Base-by-base conservation (phyloP, 2,113 vertebrate species). In the Chloropsis cyanopogon region DNA sequence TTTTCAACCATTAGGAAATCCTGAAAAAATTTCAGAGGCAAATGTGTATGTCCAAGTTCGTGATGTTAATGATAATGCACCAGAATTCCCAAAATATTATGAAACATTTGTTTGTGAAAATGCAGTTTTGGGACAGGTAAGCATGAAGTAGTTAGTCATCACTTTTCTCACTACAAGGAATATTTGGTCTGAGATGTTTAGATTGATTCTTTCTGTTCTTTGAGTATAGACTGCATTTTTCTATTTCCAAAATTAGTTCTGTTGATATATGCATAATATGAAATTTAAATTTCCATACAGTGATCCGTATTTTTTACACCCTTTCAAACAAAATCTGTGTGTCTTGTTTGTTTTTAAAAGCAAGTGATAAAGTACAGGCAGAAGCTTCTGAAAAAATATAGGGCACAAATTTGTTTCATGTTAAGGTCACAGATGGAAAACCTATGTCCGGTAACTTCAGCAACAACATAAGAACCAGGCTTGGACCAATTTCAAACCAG, bases 61-160 rank as follows among this genome's bases (percentile, higher is more conserved):
- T 10, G 97, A 99, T 95, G 94, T 99, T 88, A 99, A 99, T 90
- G 99, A 99, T 86, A 98, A 99, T 59, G 97, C 98, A 75, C 99
- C 99, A 37, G 98, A 98, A 96, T 98, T 99, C 11, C 95, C 98
- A 23, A 97, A 97, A 90, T 93, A 97, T 78, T 99, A 99, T 95
- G 98, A 98, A 96, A 98, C 98, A n/a, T 99, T 98, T 76, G 98
- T 99, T 86, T 99, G 99, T 96, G 99, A 99, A 98, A 98, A 98
- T 81, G 97, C 98, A 42, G 97, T 96, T 82, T 92, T 98, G 65
- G 98, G 98, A 57, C 97, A 99, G 98, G 99, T 99, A 97, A 96
- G 97, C 57, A 77, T 25, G 18, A 35, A n/a, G n/a, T 42, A 57
- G 14, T 50, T 71, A 76, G 4, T 3, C 7, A 11, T 3, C 20